phyloP scores from a whole-genome alignment of 2,888 invertebrate genomes.

The Panopea generosa region DNA sequence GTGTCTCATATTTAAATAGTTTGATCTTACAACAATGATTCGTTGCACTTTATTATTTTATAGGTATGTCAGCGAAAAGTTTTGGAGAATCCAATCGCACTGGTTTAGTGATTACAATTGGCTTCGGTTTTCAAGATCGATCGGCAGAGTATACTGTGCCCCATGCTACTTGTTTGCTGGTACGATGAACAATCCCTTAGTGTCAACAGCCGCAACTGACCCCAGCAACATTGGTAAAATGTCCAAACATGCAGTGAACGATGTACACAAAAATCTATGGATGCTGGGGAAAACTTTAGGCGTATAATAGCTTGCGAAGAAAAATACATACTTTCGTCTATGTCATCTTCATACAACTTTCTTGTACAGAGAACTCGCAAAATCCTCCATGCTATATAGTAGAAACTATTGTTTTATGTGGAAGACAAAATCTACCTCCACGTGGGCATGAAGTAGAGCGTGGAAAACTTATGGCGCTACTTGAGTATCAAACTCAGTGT shows the following conservation, averaged over 20 bases:
- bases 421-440: slow-evolving; percentile 23
- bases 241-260: background rate
- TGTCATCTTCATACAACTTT: slow-evolving; percentile 6
- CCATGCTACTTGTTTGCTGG: background rate
- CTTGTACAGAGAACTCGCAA: slow-evolving; percentile 8
- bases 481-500: slow-evolving; percentile 9
- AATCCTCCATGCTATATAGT: slow-evolving; percentile 22
- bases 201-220: slow-evolving; percentile 6
- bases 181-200: background rate
- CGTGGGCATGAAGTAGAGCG: slow-evolving; percentile 20
- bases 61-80: slow-evolving; percentile 19
- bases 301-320: slow-evolving; percentile 4
- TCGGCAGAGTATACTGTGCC: background rate
- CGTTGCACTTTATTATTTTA: background rate
- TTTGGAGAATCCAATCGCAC: slow-evolving; percentile 14
- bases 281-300: slow-evolving; percentile 20
- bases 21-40: too few species aligned
- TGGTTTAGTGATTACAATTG: slow-evolving; percentile 21
- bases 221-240: slow-evolving; percentile 19
- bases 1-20: too few species aligned
- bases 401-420: slow-evolving; percentile 38
- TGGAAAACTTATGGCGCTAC: slow-evolving; percentile 20
- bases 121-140: slow-evolving; percentile 9
- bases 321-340: slow-evolving; percentile 4
- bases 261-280: background rate